Evolutionary conservation across 2,113 vertebrate genomes (phyloP).

Genomic region (Hypomesus transpacificus): DNA sequence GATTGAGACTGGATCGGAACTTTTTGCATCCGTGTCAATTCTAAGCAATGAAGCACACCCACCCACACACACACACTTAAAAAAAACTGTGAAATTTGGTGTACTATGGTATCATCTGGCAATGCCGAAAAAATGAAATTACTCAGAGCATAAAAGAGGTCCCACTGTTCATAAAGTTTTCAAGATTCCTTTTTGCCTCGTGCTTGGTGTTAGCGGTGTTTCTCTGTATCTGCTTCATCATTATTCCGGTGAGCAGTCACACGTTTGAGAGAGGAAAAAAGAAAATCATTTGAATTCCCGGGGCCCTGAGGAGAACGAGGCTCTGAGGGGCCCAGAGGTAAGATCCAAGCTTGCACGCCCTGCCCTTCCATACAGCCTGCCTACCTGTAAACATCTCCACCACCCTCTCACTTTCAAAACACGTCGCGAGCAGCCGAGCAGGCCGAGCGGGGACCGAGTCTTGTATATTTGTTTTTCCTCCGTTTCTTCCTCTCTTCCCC

Average conservation of each 20-base stretch:
- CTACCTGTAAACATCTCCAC: constrained; percentile 97
- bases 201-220: constrained; percentile 44
- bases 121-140: constrained; percentile 3
- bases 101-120: neutral
- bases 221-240: constrained; percentile 80
- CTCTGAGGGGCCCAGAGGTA: constrained; percentile 84
- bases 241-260: constrained; percentile 87
- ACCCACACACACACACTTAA: neutral
- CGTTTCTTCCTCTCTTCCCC: constrained; percentile 40
- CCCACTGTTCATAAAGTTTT: constrained; percentile 38
- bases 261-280: constrained; percentile 75
- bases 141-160: constrained; percentile 15
- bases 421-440: constrained; percentile 70
- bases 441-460: constrained; percentile 89
- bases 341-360: constrained; percentile 89
- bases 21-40: neutral
- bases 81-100: constrained; percentile 2
- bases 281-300: constrained; percentile 93
- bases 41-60: neutral
- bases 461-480: constrained; percentile 45
- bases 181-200: constrained; percentile 37
- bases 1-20: neutral
- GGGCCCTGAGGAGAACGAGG: constrained; percentile 86
- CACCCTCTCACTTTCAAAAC: constrained; percentile 92
- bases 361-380: constrained; percentile 87